These are phyloP conservation scores for Ramazzottius varieornatus DNA, from an alignment of 2,888 invertebrate genomes.

Conservation along the genomic window DNA sequence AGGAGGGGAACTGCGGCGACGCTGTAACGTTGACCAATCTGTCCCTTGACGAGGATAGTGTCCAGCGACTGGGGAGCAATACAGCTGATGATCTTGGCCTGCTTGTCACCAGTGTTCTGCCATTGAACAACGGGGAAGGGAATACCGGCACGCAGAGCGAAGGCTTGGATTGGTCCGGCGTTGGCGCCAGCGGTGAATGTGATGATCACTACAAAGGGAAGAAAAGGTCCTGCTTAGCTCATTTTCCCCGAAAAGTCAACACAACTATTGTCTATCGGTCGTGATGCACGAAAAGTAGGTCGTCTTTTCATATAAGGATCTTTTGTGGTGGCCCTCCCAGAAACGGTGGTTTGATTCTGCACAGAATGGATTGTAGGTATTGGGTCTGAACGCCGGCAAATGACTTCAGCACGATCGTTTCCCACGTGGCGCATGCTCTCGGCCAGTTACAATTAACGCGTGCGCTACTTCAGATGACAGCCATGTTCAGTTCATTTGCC, in stretches of 20 bases:
- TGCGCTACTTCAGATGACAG: too few species aligned
- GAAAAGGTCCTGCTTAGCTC: neutral
- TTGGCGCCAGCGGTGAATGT: neutral
- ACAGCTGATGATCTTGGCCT: neutral
- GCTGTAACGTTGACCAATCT: neutral
- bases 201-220: neutral
- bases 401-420: too few species aligned
- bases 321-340: too few species aligned
- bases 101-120: neutral
- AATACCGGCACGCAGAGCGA: constrained; percentile 1
- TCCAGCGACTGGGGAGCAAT: constrained; percentile 2
- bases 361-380: too few species aligned
- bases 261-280: too few species aligned
- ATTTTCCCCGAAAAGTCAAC: neutral
- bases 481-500: too few species aligned
- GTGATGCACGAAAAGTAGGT: too few species aligned
- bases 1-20: neutral
- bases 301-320: too few species aligned
- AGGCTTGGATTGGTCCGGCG: neutral
- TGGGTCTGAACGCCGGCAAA: too few species aligned
- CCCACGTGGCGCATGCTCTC: too few species aligned
- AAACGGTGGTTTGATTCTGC: too few species aligned
- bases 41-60: neutral
- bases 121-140: constrained; percentile 2
- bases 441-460: too few species aligned